Evolutionary conservation across 2,888 invertebrate genomes (phyloP).

Genomic region (Dryomyza anilis): DNA sequence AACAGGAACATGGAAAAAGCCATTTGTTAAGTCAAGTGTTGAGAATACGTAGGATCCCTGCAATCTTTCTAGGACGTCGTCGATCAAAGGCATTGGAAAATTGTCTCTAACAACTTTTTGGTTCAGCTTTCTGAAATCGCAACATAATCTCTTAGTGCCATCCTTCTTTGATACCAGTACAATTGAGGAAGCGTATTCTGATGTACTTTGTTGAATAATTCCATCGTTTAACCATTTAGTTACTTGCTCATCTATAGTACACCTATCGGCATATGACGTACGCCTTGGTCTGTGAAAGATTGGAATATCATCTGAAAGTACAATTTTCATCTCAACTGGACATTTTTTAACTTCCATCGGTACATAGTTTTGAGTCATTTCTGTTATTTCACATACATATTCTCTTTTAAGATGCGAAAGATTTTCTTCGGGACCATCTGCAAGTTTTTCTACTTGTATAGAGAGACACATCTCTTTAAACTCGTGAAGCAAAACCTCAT

Average conservation of each 20-base stretch:
- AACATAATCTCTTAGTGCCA: not conserved
- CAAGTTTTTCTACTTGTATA: not conserved
- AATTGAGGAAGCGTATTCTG: not conserved
- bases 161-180: not conserved
- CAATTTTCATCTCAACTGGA: not conserved
- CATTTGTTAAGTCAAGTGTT: not conserved
- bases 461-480: not conserved
- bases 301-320: not conserved
- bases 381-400: too few relatives aligned
- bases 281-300: not conserved
- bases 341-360: not conserved
- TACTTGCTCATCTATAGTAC: not conserved
- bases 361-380: not conserved
- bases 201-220: too few relatives aligned
- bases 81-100: not conserved
- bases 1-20: not conserved
- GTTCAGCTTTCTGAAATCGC: too few relatives aligned
- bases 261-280: not conserved
- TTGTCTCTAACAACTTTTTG: not conserved
- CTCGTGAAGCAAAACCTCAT: not conserved
- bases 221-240: not conserved
- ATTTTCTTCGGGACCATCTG: not conserved
- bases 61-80: not conserved
- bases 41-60: not conserved
- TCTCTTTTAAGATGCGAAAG: too few relatives aligned